phyloP scores from a whole-genome alignment of 2,113 vertebrate genomes.

The Dryoscopus gambensis region DNA sequence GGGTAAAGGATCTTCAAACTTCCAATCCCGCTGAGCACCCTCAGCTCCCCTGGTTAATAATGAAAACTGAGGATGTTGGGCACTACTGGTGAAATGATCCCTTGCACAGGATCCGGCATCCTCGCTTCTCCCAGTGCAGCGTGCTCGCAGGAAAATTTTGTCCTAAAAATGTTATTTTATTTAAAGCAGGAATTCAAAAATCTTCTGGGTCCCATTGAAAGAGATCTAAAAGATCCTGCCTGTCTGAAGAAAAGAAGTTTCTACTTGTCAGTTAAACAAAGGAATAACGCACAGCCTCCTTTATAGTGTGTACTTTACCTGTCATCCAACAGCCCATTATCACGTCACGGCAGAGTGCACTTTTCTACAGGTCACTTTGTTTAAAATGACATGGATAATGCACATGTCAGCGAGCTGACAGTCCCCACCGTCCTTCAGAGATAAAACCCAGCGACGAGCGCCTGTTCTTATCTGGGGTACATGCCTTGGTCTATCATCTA shows the following conservation, averaged over 20 bases:
- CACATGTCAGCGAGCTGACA: slow-evolving; percentile 85
- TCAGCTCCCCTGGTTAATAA: neutral
- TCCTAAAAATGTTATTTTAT: slow-evolving; percentile 14
- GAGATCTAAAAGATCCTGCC: slow-evolving; percentile 66
- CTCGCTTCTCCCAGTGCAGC: neutral
- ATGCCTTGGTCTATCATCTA: slow-evolving; percentile 83
- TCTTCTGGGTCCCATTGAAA: slow-evolving; percentile 33
- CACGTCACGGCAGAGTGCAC: slow-evolving; percentile 80
- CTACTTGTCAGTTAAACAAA: slow-evolving; percentile 80
- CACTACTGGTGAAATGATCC: neutral
- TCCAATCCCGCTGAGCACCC: neutral
- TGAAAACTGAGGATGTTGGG: neutral
- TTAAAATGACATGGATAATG: slow-evolving; percentile 87
- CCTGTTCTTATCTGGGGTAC: slow-evolving; percentile 89
- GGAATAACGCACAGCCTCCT: slow-evolving; percentile 72
- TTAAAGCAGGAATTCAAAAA: slow-evolving; percentile 15
- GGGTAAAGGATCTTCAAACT: neutral
- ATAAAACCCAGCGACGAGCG: slow-evolving; percentile 74
- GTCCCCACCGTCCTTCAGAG: slow-evolving; percentile 82
- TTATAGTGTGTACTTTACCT: slow-evolving; percentile 79
- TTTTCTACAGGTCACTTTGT: slow-evolving; percentile 89
- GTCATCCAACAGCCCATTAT: slow-evolving; percentile 88
- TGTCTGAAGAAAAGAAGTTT: slow-evolving; percentile 66
- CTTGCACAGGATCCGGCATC: neutral
- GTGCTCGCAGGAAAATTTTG: neutral